These are phyloP conservation scores for Lichenostomus cassidix DNA, from an alignment of 2,113 vertebrate genomes.

Conservation along the genomic window DNA sequence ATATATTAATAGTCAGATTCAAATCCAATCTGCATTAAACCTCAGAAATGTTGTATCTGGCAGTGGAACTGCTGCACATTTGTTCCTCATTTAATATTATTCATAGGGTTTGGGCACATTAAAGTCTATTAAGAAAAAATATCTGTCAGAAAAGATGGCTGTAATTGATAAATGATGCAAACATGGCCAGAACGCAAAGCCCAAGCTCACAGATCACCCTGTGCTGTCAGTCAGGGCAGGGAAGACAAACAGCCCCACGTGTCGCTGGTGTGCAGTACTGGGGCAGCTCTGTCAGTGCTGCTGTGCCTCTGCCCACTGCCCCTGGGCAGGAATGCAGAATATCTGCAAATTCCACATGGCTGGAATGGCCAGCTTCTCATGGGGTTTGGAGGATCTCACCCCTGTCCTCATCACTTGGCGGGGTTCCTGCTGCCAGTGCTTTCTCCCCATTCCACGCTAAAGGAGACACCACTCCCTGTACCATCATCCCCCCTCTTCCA, in stretches of 20 bases:
- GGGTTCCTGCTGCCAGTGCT: background rate
- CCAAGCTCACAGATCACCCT: background rate
- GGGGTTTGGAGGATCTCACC: background rate
- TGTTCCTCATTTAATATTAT: slow-evolving; percentile 40
- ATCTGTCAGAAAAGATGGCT: slow-evolving; percentile 1
- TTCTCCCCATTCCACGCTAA: no score
- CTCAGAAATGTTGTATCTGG: slow-evolving; percentile 61
- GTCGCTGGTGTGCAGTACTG: rapidly evolving
- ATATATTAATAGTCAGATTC: slow-evolving; percentile 34
- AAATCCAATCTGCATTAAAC: slow-evolving; percentile 53
- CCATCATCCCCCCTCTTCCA: background rate
- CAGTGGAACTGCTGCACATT: slow-evolving; percentile 34
- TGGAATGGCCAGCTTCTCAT: rapidly evolving
- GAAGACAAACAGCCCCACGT: background rate
- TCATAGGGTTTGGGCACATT: slow-evolving; percentile 16
- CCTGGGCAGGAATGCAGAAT: background rate
- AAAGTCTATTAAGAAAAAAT: slow-evolving; percentile 36
- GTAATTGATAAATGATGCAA: slow-evolving; percentile 35
- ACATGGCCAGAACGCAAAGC: background rate
- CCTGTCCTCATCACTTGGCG: rapidly evolving
- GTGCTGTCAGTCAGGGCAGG: background rate
- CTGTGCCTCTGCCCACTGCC: rapidly evolving
- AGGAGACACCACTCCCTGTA: background rate
- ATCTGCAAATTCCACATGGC: background rate
- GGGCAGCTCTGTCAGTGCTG: background rate